A percentile compares a stretch with the other conserved stretches of the same genome.
phyloP scores from a whole-genome alignment of 2,888 invertebrate genomes.

The Norana najaformis region DNA sequence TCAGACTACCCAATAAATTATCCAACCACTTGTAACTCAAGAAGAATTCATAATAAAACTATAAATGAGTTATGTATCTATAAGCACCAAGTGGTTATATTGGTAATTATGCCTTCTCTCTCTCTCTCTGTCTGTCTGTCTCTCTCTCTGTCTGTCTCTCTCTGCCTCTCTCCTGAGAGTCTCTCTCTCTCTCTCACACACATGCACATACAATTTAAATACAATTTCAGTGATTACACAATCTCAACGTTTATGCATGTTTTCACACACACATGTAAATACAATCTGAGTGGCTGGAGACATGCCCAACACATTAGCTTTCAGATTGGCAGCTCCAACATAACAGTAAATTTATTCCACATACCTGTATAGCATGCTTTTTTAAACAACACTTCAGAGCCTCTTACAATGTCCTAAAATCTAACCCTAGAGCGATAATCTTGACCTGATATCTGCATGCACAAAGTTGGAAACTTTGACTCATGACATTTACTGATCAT shows the following conservation, averaged over 20 bases:
- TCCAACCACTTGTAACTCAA: not conserved
- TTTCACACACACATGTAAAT: too few relatives aligned
- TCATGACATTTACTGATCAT: not conserved
- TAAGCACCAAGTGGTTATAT: too few relatives aligned
- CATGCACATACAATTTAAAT: too few relatives aligned
- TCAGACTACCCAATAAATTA: not conserved
- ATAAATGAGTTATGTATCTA: not conserved
- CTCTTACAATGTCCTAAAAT: not conserved
- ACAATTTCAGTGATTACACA: too few relatives aligned
- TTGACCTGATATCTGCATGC: not conserved
- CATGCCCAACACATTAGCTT: too few relatives aligned
- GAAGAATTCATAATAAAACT: not conserved
- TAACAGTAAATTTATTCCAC: not conserved
- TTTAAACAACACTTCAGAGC: not conserved
- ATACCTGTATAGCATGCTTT: not conserved
- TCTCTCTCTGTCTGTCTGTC: too few relatives aligned
- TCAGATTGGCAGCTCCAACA: too few relatives aligned
- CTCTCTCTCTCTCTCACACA: too few relatives aligned
- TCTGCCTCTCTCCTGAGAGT: too few relatives aligned
- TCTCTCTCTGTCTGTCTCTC: too few relatives aligned
- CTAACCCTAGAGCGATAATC: not conserved
- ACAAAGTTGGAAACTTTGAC: not conserved
- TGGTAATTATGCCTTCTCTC: not conserved
- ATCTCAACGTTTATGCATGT: too few relatives aligned
- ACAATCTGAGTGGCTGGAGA: too few relatives aligned